Evolutionary conservation across 2,113 vertebrate species (phyloP).

Genomic region (Psephotus haematonotus): DNA sequence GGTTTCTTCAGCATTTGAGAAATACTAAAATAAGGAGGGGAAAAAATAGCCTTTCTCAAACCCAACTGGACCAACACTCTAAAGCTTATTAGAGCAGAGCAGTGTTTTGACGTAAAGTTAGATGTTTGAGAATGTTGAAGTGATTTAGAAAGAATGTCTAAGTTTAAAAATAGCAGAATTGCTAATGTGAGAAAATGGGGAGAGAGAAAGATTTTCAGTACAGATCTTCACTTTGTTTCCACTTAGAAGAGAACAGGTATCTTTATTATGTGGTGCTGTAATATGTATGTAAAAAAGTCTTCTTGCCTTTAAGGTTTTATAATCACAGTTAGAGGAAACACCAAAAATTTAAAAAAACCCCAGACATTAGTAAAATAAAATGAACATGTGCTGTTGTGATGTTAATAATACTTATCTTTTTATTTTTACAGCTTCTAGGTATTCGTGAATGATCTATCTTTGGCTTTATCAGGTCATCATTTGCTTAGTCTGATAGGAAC

Average conservation of each 20-base stretch:
- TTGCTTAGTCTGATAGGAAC: background rate
- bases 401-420: background rate
- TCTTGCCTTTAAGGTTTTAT: background rate
- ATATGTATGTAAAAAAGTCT: background rate
- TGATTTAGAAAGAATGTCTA: background rate
- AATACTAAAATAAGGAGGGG: background rate
- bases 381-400: background rate
- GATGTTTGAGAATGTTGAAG: background rate
- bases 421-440: background rate
- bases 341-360: background rate
- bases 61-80: accelerated
- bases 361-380: background rate
- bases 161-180: background rate
- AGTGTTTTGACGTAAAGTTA: background rate
- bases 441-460: background rate
- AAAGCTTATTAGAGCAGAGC: background rate
- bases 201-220: background rate
- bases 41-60: background rate
- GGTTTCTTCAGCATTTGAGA: background rate
- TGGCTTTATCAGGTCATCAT: background rate
- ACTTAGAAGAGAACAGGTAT: background rate
- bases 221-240: background rate
- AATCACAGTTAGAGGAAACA: background rate
- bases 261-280: background rate
- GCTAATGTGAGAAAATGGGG: background rate